These are phyloP conservation scores for Pararge aegeria DNA, from an alignment of 1,140 invertebrate genomes.

Conservation along the genomic window DNA sequence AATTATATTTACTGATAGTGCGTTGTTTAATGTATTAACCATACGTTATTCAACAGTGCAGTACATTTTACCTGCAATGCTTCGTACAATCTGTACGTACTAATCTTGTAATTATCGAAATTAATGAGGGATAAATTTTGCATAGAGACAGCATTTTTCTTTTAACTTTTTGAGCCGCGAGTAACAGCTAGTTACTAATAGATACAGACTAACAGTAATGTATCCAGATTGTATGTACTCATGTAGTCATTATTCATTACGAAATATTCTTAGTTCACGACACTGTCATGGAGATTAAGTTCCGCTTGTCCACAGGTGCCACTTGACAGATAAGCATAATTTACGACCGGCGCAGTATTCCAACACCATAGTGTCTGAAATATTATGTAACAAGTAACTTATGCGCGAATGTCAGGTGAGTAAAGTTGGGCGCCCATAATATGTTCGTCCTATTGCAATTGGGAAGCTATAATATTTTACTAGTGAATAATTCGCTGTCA, in stretches of 20 bases:
- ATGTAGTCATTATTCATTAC: background rate
- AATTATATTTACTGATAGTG: background rate
- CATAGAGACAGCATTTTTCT: no score
- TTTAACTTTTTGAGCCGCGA: no score
- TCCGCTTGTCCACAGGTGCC: conserved; percentile 10
- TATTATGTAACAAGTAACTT: background rate
- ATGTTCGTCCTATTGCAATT: no score
- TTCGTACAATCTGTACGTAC: no score
- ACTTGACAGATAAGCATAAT: conserved; percentile 9
- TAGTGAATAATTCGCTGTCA: no score
- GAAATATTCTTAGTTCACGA: conserved; percentile 6
- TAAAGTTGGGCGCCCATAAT: no score
- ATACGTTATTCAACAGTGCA: background rate
- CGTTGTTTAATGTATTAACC: background rate
- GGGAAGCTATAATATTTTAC: no score
- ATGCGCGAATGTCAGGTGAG: no score
- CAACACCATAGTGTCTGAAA: background rate
- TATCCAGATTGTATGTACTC: background rate
- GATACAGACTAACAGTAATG: background rate
- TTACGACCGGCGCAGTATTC: conserved; percentile 1
- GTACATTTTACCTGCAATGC: background rate
- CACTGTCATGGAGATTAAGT: conserved; percentile 13
- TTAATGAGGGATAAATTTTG: no score
- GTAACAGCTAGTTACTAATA: no score
- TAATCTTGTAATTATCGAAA: no score